A percentile compares a stretch with the other conserved stretches of the same genome.
Evolutionary conservation across 92 coral and sea anemone genomes (phyloP).

Genomic region (Palythoa caribaeorum): DNA sequence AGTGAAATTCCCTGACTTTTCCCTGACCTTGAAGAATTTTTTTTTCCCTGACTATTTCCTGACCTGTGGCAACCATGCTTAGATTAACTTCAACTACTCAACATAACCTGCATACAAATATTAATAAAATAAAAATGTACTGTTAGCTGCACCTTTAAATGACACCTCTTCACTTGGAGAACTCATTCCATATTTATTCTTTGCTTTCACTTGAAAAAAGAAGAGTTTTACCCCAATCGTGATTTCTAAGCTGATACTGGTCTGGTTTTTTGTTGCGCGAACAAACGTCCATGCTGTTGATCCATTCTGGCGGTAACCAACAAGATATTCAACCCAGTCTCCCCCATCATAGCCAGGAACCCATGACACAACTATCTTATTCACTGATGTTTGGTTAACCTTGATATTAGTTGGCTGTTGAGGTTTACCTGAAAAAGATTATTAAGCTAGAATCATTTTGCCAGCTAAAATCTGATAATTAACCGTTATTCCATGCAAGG

Average conservation of each 20-base stretch:
- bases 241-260: conserved; percentile 50
- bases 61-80: too few relatives aligned
- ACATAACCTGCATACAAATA: background rate
- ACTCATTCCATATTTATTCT: conserved; percentile 74
- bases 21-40: too few relatives aligned
- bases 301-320: conserved; percentile 58
- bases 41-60: too few relatives aligned
- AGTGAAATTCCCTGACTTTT: too few relatives aligned
- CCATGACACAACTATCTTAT: conserved; percentile 72
- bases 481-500: too few relatives aligned
- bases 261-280: conserved; percentile 41
- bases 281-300: conserved; percentile 59
- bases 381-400: conserved; percentile 62
- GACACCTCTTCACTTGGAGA: conserved; percentile 38
- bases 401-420: conserved; percentile 68
- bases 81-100: background rate
- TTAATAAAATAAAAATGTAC: background rate
- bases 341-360: conserved; percentile 83
- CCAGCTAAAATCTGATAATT: background rate
- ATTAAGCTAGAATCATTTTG: background rate
- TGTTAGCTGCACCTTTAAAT: conserved; percentile 49
- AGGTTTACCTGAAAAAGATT: conserved; percentile 73
- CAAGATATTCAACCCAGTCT: conserved; percentile 43
- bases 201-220: conserved; percentile 76
- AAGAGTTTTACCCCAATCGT: conserved; percentile 52